Conservation (phyloP, 2,888 invertebrate genomes). For the Pyralis farinalis region DNA sequence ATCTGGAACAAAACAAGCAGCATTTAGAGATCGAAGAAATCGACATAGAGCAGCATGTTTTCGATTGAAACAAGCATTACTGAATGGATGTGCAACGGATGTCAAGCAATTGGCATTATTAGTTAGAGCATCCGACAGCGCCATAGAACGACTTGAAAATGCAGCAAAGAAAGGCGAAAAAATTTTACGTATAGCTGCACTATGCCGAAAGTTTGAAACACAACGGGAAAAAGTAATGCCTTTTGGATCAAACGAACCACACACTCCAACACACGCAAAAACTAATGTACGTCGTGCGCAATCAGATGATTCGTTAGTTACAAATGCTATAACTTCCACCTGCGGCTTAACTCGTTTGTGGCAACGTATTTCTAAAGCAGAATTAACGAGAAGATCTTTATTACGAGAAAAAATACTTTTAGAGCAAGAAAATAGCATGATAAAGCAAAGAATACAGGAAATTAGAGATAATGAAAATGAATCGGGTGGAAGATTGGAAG, state of each 20-base stretch:
- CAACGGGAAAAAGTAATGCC: slow-evolving; percentile 73
- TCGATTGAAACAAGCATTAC: slow-evolving; percentile 46
- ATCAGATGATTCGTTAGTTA: slow-evolving; percentile 52
- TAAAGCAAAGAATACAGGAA: slow-evolving; percentile 37
- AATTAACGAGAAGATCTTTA: slow-evolving; percentile 57
- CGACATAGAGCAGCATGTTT: slow-evolving; percentile 57
- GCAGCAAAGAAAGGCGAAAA: slow-evolving; percentile 70
- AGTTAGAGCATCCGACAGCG: slow-evolving; percentile 57
- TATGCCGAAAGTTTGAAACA: slow-evolving; percentile 81
- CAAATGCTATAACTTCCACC: slow-evolving; percentile 50
- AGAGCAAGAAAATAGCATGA: slow-evolving; percentile 50
- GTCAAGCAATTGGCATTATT: slow-evolving; percentile 42
- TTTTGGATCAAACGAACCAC: slow-evolving; percentile 44
- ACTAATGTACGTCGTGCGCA: slow-evolving; percentile 34
- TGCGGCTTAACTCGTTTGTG: slow-evolving; percentile 60
- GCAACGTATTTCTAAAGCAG: slow-evolving; percentile 64
- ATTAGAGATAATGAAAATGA: slow-evolving; percentile 21
- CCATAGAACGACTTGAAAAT: slow-evolving; percentile 57
- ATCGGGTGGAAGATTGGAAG: slow-evolving; percentile 4
- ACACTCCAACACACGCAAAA: slow-evolving; percentile 41
- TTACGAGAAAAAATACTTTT: slow-evolving; percentile 55
- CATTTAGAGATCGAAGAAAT: slow-evolving; percentile 61
- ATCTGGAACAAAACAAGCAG: slow-evolving; percentile 67
- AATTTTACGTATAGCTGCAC: slow-evolving; percentile 68
- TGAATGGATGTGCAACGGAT: slow-evolving; percentile 47